Base-by-base conservation (phyloP, 2,113 vertebrate species). In the Callaeas wilsoni region DNA sequence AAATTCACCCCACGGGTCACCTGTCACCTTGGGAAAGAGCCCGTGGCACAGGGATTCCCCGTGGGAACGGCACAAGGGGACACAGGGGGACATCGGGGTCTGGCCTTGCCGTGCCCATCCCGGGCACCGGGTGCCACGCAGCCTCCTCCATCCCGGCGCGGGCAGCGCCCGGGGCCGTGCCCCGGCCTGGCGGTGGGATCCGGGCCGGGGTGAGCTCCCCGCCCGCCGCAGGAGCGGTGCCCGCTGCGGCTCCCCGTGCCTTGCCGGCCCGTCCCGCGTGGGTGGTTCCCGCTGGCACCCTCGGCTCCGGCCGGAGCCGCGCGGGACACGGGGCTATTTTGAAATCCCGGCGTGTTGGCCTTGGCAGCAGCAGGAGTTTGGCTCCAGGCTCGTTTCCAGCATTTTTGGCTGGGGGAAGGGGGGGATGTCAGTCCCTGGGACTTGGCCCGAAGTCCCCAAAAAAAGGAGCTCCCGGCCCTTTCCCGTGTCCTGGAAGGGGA, bases 401-500 rank as follows among this genome's bases (percentile, higher is more conserved):
- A 6, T 18, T 93, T 92, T 89, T 91, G 77, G 35, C 68, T 29
- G 26, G 3, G 37, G 7, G 10, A 19, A 27, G 32, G 12, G 9
- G 53, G 25, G 16, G 22, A 29, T 32, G 46, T 29, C 29, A 15
- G 12, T 49, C 26, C 81, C 57, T 3, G 6, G 30, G 8, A 12
- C 12, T 55, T 16, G 70, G 64, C 81, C 19, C 32, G 0, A 32
- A 35, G 42, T 62, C 27, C 55, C 88, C 53, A 3, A 9, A n/a
- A n/a, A n/a, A n/a, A n/a, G n/a, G n/a, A n/a, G n/a, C n/a, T n/a
- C n/a, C n/a, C 6, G 29, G 56, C 37, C 46, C 53, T 52, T 46
- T 12, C 5, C 50, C 0, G 0, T 3, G 49, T 32, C 32, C 1
- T 0, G 53, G 42, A 3, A 16, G 8, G 76, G 0, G 32, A 2